phyloP scores from a whole-genome alignment of 2,797 vertebrate genomes.

The Furcifer pardalis region DNA sequence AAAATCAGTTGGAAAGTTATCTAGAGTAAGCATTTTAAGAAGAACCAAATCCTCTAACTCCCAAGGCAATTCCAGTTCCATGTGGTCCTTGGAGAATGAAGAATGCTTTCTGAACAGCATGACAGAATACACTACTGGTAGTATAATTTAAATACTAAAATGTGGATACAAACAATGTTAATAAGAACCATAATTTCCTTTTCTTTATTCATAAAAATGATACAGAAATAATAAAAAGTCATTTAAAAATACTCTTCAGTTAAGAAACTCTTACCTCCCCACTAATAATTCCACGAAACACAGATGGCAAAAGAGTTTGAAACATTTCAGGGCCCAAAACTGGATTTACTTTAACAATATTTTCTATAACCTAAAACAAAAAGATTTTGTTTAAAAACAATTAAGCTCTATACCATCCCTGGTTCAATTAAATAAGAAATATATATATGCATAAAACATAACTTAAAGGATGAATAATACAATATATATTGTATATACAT shows the following conservation, averaged over 20 bases:
- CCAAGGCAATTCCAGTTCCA: no score
- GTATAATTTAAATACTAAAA: neutral
- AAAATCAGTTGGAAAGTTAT: no score
- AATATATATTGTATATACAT: neutral
- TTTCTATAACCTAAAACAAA: conserved; percentile 90
- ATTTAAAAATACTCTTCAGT: neutral
- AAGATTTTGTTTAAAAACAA: neutral
- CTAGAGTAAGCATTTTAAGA: no score
- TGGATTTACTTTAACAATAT: conserved; percentile 92
- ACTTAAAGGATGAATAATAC: neutral
- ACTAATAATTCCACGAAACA: conserved; percentile 90
- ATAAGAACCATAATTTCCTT: neutral
- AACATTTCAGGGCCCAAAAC: conserved; percentile 90
- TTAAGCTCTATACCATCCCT: neutral
- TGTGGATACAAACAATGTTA: neutral
- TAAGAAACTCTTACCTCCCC: conserved; percentile 87
- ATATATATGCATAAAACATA: neutral
- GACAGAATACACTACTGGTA: no score
- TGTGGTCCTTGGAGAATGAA: no score
- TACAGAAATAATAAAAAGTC: neutral
- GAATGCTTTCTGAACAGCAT: no score
- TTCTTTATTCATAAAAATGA: neutral
- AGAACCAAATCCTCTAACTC: no score
- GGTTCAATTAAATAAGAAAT: neutral
- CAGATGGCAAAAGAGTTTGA: conserved; percentile 88